Base-by-base conservation (phyloP, 2,888 invertebrate species). In the Dinocampus coccinellae region DNA sequence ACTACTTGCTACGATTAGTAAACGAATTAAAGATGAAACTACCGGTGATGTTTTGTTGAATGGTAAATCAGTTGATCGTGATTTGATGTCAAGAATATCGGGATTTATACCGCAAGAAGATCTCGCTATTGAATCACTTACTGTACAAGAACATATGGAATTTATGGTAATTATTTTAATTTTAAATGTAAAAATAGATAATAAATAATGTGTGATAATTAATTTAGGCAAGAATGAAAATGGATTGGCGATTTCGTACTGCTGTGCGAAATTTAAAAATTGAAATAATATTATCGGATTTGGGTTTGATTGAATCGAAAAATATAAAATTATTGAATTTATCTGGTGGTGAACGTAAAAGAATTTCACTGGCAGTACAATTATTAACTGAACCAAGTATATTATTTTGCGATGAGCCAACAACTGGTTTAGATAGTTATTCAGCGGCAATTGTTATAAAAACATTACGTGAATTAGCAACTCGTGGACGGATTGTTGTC, bases 321-420 rank as follows among this genome's bases (percentile, higher is more conserved):
- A 89, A 93, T 78, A 94, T 95, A 0, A 90, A 92, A 77, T 89
- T 96, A 34, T 92, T 92, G 81, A 91, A 92, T 13, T 89, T 97
- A 52, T 97, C 97, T 0, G 97, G 97, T 0, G 98, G 98, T 0
- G 97, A 98, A 88, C 91, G 93, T 82, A 95, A 96, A 84, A 90
- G 95, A 76, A 90, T 97, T 0, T 92, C 96, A 2, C 90, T 98
- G 79, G 97, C 97, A 67, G 94, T 95, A 69, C 96, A 95, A 95
- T 90, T 97, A 10, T 89, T 97, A 67, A 96, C 94, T 66, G 95
- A 97, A 84, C 97, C 97, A 0, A 92, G 93, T 2, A 91, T 98
- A 69, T 88, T 98, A 65, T 97, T 97, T 88, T 97, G 97, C 85
- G 97, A 98, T 83, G 98, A 98, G 84, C 97, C 97, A 0, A 97